phyloP scores from a whole-genome alignment of 1,140 invertebrate species.

The Pectinophora gossypiella region DNA sequence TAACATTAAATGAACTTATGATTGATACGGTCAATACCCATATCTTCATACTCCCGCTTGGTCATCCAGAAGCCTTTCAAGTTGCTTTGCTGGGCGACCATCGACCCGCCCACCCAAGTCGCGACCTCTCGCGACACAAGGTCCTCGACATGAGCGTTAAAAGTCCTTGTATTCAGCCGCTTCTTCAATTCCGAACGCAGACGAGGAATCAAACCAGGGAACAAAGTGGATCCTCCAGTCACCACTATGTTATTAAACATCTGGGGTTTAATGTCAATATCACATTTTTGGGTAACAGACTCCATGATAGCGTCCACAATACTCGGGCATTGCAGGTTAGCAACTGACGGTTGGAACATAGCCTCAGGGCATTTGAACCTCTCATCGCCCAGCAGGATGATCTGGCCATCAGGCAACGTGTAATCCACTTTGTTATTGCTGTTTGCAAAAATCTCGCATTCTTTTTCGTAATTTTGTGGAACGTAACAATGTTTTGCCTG shows the following conservation, averaged over 20 bases:
- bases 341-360: constrained; percentile 87
- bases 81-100: constrained; percentile 84
- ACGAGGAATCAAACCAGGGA: constrained; percentile 84
- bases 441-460: constrained; percentile 13
- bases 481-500: constrained; percentile 74
- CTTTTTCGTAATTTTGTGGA: constrained; percentile 31
- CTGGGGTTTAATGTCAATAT: constrained; percentile 87
- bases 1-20: constrained; percentile 57
- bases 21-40: constrained; percentile 76
- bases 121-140: constrained; percentile 91
- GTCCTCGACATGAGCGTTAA: constrained; percentile 83
- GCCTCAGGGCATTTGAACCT: constrained; percentile 92
- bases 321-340: constrained; percentile 84
- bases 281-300: constrained; percentile 90
- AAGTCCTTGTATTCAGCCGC: constrained; percentile 73
- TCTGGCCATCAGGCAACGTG: constrained; percentile 89
- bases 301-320: constrained; percentile 89
- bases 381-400: constrained; percentile 89
- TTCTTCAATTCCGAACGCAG: constrained; percentile 88
- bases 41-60: constrained; percentile 85
- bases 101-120: constrained; percentile 84
- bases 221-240: constrained; percentile 89
- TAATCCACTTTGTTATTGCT: constrained; percentile 77
- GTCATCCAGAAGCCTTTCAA: constrained; percentile 89
- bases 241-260: constrained; percentile 89